Evolutionary conservation across 2,888 invertebrate species (phyloP).

Genomic region (Drosophila suboccidentalis): DNA sequence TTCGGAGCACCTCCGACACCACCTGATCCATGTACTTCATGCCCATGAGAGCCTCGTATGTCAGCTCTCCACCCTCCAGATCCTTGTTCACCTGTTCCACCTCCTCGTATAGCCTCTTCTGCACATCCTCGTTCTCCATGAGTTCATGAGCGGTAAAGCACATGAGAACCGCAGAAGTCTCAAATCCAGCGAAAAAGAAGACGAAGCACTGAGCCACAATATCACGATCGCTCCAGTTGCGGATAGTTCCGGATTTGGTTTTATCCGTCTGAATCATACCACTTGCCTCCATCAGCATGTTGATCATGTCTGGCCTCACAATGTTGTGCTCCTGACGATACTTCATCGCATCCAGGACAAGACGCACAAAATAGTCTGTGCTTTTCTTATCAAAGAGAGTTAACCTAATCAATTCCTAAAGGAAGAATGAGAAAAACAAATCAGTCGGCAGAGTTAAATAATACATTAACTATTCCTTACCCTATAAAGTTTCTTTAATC

Average conservation of each 20-base stretch:
- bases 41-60: slow-evolving; percentile 87
- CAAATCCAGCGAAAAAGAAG: slow-evolving; percentile 88
- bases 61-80: slow-evolving; percentile 86
- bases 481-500: slow-evolving; percentile 63
- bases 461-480: slow-evolving; percentile 36
- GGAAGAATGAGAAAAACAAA: not conserved
- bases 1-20: slow-evolving; percentile 86
- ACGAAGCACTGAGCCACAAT: slow-evolving; percentile 87
- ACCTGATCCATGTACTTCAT: slow-evolving; percentile 88
- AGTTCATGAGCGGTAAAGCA: slow-evolving; percentile 87
- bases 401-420: slow-evolving; percentile 62
- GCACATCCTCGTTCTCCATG: slow-evolving; percentile 87
- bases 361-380: slow-evolving; percentile 84
- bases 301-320: slow-evolving; percentile 87
- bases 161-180: slow-evolving; percentile 85
- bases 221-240: slow-evolving; percentile 86
- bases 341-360: slow-evolving; percentile 86
- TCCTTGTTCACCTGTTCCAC: slow-evolving; percentile 86
- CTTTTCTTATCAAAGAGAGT: slow-evolving; percentile 82
- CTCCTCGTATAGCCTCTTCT: slow-evolving; percentile 87
- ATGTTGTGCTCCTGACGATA: slow-evolving; percentile 86
- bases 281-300: slow-evolving; percentile 86
- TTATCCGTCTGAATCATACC: slow-evolving; percentile 84
- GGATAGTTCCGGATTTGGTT: slow-evolving; percentile 57
- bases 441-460: not conserved